phyloP scores from a whole-genome alignment of 1,140 invertebrate genomes.

The Drosophila sechellia region DNA sequence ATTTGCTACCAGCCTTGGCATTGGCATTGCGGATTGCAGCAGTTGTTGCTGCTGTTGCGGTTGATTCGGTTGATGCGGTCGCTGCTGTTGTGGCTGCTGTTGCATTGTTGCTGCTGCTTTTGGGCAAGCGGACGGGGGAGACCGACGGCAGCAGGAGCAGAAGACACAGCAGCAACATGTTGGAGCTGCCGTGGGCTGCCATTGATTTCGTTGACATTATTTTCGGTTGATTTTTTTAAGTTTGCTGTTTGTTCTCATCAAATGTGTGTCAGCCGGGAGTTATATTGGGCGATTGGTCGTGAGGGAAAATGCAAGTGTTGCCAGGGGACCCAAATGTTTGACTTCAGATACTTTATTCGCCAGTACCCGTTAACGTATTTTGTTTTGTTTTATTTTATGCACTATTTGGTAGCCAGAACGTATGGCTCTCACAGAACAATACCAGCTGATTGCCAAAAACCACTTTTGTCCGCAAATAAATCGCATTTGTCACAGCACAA shows the following conservation, averaged over 20 bases:
- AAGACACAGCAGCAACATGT: slow-evolving; percentile 52
- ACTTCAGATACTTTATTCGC: neutral
- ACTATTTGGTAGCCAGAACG: neutral
- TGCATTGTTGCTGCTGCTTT: slow-evolving; percentile 45
- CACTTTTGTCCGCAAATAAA: slow-evolving; percentile 31
- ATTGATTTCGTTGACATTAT: slow-evolving; percentile 78
- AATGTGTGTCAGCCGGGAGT: slow-evolving; percentile 65
- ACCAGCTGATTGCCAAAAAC: slow-evolving; percentile 16
- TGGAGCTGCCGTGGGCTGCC: slow-evolving; percentile 45
- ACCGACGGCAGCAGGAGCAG: slow-evolving; percentile 57
- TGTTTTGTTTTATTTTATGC: neutral
- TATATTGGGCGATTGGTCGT: slow-evolving; percentile 11
- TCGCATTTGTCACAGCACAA: slow-evolving; percentile 50
- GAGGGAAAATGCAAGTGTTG: slow-evolving; percentile 42
- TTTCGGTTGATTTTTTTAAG: slow-evolving; percentile 68
- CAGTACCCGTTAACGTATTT: neutral
- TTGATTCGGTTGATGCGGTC: slow-evolving; percentile 21
- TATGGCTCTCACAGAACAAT: slow-evolving; percentile 16
- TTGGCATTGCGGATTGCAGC: slow-evolving; percentile 33
- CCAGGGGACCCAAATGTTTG: slow-evolving; percentile 4
- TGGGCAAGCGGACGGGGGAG: slow-evolving; percentile 27
- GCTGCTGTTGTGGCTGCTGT: slow-evolving; percentile 31
- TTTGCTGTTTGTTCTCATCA: slow-evolving; percentile 48
- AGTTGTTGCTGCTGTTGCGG: slow-evolving; percentile 23
- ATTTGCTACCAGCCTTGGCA: slow-evolving; percentile 64